Evolutionary conservation across 2,113 vertebrate genomes (phyloP), one percentile per base, ranked within the genome.

Genomic region (Brachyhypopomus occidentalis): DNA sequence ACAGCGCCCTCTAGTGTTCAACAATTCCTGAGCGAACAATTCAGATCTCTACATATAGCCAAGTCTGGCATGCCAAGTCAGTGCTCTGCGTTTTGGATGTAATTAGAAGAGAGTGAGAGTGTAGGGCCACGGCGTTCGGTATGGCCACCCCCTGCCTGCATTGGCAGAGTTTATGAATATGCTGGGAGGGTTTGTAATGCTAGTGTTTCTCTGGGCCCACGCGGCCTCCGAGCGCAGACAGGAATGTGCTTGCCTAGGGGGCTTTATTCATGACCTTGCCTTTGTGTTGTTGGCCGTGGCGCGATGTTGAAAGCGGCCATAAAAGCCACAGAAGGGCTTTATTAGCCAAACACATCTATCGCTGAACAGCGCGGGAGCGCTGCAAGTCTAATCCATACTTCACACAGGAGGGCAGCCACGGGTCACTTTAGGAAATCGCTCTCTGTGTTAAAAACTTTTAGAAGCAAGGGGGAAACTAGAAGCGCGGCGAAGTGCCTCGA

Each of bases 231-330:
- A 74, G 71, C 55, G 30, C 36, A 62, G 56, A 25, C 20, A 82
- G 56, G 58, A 82, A 82, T 63, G 38, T 41, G 38, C 74, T 75
- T 62, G 8, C 56, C 19, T 41, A 62, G 38, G 36, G 58, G 48
- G 62, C 12, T 41, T 16, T 72, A 36, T 82, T 77, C 56, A 75
- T 72, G 80, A 77, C 80, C 66, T 72, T 72, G 74, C 56, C 58
- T 30, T 77, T 71, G 36, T 77, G 77, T 82, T 72, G 64, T 59
- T 71, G 60, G 41, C 55, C 78, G n/a, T 60, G 55, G 72, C 36
- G 48, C 36, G 60, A n/a, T 59, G 23, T 55, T 63, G 12, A 72
- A 41, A 63, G 78, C 52, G 25, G 60, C 58, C 58, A 80, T 80
- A 22, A 60, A 80, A 63, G 62, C 78, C 58, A n/a, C 23, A 34